Evolutionary conservation across 2,113 vertebrate species (phyloP).

Genomic region (Alligator mississippiensis): DNA sequence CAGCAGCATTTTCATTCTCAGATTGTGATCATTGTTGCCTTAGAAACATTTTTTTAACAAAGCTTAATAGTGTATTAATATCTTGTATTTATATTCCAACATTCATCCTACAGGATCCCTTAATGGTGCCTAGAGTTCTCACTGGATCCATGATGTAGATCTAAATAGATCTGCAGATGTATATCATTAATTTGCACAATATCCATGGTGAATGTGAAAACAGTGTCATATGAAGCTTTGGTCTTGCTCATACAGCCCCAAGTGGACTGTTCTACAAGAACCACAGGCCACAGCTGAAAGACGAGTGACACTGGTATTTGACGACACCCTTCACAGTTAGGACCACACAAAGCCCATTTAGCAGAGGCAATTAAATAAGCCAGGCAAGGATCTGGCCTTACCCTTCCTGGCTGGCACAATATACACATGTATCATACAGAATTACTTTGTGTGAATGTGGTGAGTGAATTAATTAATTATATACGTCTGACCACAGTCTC

Average conservation of each 20-base stretch:
- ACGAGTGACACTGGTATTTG: not conserved
- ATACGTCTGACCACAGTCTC: not conserved
- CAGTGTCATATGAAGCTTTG: not conserved
- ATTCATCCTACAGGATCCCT: not conserved
- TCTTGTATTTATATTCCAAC: not conserved
- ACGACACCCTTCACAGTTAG: not conserved
- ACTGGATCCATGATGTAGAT: not conserved
- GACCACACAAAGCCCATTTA: not conserved
- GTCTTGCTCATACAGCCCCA: not conserved
- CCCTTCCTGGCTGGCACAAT: conserved; percentile 23
- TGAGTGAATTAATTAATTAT: conserved; percentile 45
- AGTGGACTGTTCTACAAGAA: not conserved
- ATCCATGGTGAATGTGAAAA: not conserved
- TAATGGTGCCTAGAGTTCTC: not conserved
- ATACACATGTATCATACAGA: not conserved
- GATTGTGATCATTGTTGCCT: not conserved
- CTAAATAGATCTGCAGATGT: accelerated
- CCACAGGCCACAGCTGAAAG: not conserved
- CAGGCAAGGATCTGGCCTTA: conserved; percentile 10
- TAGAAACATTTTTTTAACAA: not conserved
- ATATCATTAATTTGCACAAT: not conserved
- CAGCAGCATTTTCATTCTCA: conserved; percentile 29
- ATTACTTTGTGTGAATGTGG: conserved; percentile 11
- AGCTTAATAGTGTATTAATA: not conserved
- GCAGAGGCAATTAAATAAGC: not conserved